These are phyloP conservation scores for Manis pentadactyla DNA, from an alignment of 2,797 vertebrate species.

Conservation along the genomic window DNA sequence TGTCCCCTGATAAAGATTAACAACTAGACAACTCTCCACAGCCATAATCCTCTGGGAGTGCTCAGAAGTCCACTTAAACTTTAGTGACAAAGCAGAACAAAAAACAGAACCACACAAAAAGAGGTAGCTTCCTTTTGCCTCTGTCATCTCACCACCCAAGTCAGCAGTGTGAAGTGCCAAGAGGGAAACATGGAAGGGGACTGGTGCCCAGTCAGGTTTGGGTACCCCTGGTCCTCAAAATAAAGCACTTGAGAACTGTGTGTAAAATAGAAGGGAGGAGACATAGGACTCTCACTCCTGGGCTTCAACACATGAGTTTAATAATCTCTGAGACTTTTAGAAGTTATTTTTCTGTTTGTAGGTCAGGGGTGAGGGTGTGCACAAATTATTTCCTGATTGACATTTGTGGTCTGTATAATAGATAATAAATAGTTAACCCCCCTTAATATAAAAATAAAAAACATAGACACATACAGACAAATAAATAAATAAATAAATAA, in stretches of 20 bases:
- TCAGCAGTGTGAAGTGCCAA: not conserved
- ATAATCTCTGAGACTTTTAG: not conserved
- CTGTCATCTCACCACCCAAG: not conserved
- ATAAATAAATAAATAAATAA: not conserved
- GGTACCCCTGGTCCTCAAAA: not conserved
- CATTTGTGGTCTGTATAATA: not conserved
- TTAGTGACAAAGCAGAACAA: not conserved
- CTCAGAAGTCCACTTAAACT: not conserved
- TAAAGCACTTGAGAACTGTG: not conserved
- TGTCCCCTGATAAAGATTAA: not conserved
- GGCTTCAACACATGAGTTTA: not conserved
- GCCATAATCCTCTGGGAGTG: not conserved
- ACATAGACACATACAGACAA: too few relatives aligned
- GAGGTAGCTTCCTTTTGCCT: not conserved
- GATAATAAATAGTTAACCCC: not conserved
- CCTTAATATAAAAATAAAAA: not conserved
- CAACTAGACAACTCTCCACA: not conserved
- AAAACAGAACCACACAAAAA: not conserved
- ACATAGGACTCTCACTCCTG: not conserved
- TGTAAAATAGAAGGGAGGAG: not conserved
- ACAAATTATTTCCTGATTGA: not conserved
- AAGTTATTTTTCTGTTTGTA: not conserved
- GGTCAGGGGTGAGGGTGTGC: not conserved
- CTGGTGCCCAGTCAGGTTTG: not conserved
- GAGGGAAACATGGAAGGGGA: not conserved